phyloP scores from a whole-genome alignment of 2,888 invertebrate species.

The Eristalis intricaria region DNA sequence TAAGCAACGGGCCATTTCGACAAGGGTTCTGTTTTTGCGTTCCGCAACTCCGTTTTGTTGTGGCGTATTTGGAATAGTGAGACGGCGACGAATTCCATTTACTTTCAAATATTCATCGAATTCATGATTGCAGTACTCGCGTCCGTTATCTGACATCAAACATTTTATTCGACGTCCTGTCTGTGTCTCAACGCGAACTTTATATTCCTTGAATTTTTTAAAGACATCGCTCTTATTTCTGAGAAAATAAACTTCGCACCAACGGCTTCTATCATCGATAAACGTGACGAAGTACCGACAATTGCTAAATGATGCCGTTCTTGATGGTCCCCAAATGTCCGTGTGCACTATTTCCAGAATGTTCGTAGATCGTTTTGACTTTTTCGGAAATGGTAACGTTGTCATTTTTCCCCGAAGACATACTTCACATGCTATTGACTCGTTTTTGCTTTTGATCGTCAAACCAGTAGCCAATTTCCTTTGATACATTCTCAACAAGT shows the following conservation, averaged over 20 bases:
- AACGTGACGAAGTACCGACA: background rate
- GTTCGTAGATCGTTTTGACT: background rate
- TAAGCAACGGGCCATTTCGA: conserved; percentile 23
- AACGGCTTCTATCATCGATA: conserved; percentile 13
- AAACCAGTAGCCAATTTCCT: background rate
- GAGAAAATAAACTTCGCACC: too few species aligned
- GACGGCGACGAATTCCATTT: background rate
- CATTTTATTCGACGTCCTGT: conserved; percentile 10
- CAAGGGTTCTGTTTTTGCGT: conserved; percentile 15
- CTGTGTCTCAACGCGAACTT: conserved; percentile 6
- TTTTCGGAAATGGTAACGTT: too few species aligned
- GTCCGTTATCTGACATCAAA: conserved; percentile 27
- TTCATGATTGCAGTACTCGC: conserved; percentile 9
- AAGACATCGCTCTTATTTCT: too few species aligned
- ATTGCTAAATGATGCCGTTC: background rate
- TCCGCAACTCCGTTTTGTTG: conserved; percentile 24
- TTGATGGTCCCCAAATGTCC: background rate
- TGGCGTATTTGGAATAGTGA: conserved; percentile 1
- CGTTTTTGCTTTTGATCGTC: background rate
- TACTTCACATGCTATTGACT: background rate
- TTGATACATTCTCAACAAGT: background rate
- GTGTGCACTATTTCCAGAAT: background rate
- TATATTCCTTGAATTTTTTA: background rate
- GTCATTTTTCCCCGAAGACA: too few species aligned
- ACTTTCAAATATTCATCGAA: background rate